These are phyloP conservation scores for Oxycera nigricornis DNA, from an alignment of 2,888 invertebrate species.

Conservation along the genomic window DNA sequence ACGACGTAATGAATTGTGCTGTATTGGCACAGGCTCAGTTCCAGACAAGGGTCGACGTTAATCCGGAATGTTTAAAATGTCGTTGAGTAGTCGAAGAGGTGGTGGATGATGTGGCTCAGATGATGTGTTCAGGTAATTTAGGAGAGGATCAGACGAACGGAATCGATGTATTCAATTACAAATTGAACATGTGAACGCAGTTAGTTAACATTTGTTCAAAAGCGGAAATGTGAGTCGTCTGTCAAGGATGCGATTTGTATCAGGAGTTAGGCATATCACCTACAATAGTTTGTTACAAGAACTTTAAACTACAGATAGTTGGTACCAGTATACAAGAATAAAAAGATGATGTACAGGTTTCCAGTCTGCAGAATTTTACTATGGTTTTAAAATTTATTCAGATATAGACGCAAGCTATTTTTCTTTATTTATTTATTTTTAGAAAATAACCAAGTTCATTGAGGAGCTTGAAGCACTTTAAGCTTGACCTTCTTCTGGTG, in stretches of 20 bases:
- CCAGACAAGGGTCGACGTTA: not conserved
- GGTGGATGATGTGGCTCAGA: not conserved
- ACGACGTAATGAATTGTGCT: constrained; percentile 24
- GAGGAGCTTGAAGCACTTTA: too few relatives aligned
- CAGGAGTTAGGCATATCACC: too few relatives aligned
- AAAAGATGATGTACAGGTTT: too few relatives aligned
- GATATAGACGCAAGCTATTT: too few relatives aligned
- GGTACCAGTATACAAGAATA: too few relatives aligned
- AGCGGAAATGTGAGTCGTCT: constrained; percentile 15
- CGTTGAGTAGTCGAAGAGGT: not conserved
- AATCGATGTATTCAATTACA: constrained; percentile 11
- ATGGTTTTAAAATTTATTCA: too few relatives aligned
- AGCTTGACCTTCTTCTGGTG: too few relatives aligned
- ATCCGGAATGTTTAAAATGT: constrained; percentile 22
- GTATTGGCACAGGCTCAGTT: not conserved
- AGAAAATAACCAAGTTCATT: too few relatives aligned
- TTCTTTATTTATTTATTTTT: too few relatives aligned
- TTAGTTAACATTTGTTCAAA: not conserved
- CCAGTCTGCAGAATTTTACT: too few relatives aligned
- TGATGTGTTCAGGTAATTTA: constrained; percentile 11
- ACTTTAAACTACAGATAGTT: too few relatives aligned
- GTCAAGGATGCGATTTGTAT: not conserved
- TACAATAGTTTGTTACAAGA: too few relatives aligned
- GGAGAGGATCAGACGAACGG: not conserved
- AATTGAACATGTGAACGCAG: not conserved